Base-by-base conservation (phyloP, 2,888 invertebrate species). In the Eupithecia inturbata region DNA sequence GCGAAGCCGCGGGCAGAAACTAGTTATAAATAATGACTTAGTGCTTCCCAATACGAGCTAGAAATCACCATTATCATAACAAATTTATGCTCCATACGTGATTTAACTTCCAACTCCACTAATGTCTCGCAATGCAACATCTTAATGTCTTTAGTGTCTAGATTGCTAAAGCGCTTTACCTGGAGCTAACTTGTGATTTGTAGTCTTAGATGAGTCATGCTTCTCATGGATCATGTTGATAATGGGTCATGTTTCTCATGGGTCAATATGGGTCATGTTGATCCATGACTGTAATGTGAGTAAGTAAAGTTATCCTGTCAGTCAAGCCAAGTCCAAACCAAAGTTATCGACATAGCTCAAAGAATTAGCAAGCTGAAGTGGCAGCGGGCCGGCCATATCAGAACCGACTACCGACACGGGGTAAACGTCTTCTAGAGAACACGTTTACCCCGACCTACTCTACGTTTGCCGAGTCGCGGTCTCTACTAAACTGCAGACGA, bases 131-230 rank as follows among this genome's bases (percentile, higher is more conserved):
- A 57, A 26, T 57, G 57, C 57, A 26, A 57, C 49, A 49, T 49
- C 57, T 57, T 57, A 57, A 57, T 57, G 26, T 57, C 57, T 57
- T 57, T 57, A 57, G 26, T 1, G 57, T 26, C 14, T 57, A 57
- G 57, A 26, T 57, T 57, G 57, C 19, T 49, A n/a, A n/a, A 49
- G 49, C 57, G 26, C 57, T 57, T 53, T 26, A 57, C 22, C 22
- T 57, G 53, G 53, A 26, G 53, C 12, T 57, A 26, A 12, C 4
- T 12, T 12, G 26, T 53, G 22, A 22, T 53, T 22, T 53, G 22
- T 53, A 12, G 53, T 22, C n/a, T n/a, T 53, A 22, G 10, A 53
- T 53, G 53, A 53, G 53, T 53, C 53, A 53, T 53, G n/a, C 10
- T 53, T 6, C 53, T 53, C 53, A 53, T 53, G 53, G 22, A 22